A percentile compares a stretch with the other conserved stretches of the same genome.
Conservation (phyloP, 2,113 vertebrate species). For the Cinclus mexicanus region DNA sequence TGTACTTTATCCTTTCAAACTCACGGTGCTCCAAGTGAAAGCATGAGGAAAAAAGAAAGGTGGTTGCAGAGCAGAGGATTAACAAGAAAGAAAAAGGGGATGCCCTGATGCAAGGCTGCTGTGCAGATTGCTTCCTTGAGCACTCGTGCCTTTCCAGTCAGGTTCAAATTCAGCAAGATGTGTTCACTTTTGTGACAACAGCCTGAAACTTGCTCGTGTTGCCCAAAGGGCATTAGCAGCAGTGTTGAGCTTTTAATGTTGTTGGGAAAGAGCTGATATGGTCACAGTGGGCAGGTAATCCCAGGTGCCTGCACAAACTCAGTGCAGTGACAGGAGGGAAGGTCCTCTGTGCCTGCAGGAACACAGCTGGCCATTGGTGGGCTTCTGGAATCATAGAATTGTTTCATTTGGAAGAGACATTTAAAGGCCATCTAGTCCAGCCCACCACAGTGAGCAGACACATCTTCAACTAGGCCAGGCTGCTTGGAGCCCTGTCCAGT, state of each 20-base stretch:
- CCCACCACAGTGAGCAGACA: neutral
- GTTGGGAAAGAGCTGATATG: neutral
- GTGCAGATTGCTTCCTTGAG: neutral
- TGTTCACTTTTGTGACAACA: neutral
- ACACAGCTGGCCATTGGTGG: rapidly evolving
- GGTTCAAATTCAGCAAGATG: neutral
- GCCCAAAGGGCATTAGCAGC: neutral
- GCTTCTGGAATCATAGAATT: neutral
- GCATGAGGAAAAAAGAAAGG: neutral
- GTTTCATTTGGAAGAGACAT: neutral
- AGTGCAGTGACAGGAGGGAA: neutral
- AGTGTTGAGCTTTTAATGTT: neutral
- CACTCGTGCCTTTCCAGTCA: neutral
- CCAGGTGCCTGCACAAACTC: neutral
- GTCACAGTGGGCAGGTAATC: neutral
- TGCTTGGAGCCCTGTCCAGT: neutral
- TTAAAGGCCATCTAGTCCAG: neutral
- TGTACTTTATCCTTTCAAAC: slow-evolving; percentile 60
- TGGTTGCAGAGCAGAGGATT: slow-evolving; percentile 14
- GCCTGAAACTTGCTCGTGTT: neutral
- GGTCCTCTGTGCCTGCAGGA: neutral
- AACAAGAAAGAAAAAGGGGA: slow-evolving; percentile 8
- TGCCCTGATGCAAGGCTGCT: neutral
- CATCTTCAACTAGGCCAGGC: neutral
- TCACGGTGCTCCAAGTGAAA: slow-evolving; percentile 5